Evolutionary conservation across 2,888 invertebrate species (phyloP), one percentile per base, ranked within the genome.

Genomic region (Agapetus fuscipes): DNA sequence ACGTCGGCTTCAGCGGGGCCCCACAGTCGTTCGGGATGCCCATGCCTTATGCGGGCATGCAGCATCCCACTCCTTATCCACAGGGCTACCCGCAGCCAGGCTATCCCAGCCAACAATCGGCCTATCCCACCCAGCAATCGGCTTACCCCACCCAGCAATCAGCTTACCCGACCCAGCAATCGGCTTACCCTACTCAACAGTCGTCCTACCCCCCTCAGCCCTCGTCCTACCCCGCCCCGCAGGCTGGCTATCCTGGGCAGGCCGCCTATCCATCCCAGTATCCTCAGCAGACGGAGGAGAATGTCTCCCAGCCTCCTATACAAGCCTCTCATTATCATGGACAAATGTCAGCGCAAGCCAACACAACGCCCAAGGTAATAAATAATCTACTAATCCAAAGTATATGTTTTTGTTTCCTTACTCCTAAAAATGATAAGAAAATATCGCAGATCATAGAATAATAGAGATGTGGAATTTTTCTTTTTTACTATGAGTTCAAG

Each of bases 1-100:
- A 66, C 59, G 52, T 67, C 50, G 70, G 70, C 57, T 69, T 61
- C 62, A 50, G 52, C 56, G 69, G 69, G 59, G 66, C 67, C 41
- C 70, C 70, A 41, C 70, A 71, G 49, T 66, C 68, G 5, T 69
- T 70, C 45, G 69, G 67, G 16, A 68, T 66, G 49, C 66, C 68
- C 10, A 56, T 61, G 61, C 69, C 68, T 29, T 48, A 48, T 17
- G 66, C 65, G 62, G 62, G 61, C 1, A 68, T 69, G 14, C 54
- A 66, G 34, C 64, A 65, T 9, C 61, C 63, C 7, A 58, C 59
- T 53, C 67, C 67, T 4, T 66, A 65, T 50, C 66, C 66, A 9
- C 53, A 55, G 15, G 58, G 61, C 12, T 65, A 59, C 44, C 57
- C 50, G 3, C 34, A 48, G 5, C 48, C 49, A n/a, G n/a, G n/a